phyloP scores from a whole-genome alignment of 2,113 vertebrate genomes.

The Mesoclemmys tuberculata region DNA sequence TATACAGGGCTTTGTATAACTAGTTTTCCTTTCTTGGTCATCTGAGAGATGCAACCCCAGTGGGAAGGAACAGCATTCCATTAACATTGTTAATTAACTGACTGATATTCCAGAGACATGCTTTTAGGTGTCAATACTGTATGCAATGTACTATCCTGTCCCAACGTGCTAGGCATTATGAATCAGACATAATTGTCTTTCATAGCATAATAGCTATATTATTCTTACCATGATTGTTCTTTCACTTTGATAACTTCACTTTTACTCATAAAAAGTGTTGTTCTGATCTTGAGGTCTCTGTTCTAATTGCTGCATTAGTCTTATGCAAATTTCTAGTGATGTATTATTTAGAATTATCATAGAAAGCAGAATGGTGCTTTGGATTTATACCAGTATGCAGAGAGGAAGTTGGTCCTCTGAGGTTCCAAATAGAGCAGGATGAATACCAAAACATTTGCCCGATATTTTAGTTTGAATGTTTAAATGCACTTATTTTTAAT shows the following conservation, averaged over 20 bases:
- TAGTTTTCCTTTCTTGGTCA: neutral
- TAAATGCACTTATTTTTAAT: neutral
- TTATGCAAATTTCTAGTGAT: neutral
- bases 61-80: neutral
- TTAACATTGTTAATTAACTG: neutral
- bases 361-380: neutral
- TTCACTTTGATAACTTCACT: neutral
- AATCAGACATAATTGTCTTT: neutral
- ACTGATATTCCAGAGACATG: neutral
- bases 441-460: neutral
- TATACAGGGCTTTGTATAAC: fast-evolving
- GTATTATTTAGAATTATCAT: neutral
- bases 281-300: neutral
- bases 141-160: neutral
- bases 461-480: neutral
- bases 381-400: neutral
- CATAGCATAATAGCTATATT: neutral
- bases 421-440: neutral
- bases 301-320: neutral
- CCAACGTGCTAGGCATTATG: neutral
- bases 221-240: neutral
- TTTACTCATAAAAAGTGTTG: neutral
- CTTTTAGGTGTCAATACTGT: neutral
- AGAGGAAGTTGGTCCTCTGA: neutral
- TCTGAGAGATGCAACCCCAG: neutral